Conservation (phyloP, 2,797 vertebrate genomes). For the Rhadinocentrus ornatus region DNA sequence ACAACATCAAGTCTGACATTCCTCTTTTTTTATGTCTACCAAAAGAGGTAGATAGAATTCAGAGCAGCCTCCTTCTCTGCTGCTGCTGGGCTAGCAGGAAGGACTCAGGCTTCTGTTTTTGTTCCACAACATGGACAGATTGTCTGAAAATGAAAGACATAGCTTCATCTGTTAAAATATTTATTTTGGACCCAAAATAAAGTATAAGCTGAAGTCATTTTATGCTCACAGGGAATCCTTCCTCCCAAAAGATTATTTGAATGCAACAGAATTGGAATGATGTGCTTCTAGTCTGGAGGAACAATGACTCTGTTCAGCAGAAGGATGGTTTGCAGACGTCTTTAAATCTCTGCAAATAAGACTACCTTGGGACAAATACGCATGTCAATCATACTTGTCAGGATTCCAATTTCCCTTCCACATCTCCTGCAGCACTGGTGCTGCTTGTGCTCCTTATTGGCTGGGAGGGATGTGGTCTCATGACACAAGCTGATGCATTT, state of each 20-base stretch:
- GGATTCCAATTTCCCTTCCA: conserved; percentile 79
- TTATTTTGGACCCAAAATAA: conserved; percentile 77
- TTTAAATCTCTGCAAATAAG: conserved; percentile 80
- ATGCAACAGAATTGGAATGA: conserved; percentile 68
- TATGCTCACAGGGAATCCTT: conserved; percentile 71
- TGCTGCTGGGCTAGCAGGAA: conserved; percentile 32
- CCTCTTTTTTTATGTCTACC: conserved; percentile 69
- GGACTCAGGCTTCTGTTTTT: conserved; percentile 54
- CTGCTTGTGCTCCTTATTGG: conserved; percentile 66
- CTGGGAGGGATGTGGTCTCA: conserved; percentile 73
- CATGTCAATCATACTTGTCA: conserved; percentile 83
- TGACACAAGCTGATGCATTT: conserved; percentile 78
- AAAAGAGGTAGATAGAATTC: conserved; percentile 60
- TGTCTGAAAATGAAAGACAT: conserved; percentile 71
- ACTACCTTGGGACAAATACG: conserved; percentile 78
- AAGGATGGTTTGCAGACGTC: conserved; percentile 71
- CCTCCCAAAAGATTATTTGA: conserved; percentile 75
- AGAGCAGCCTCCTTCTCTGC: conserved; percentile 36
- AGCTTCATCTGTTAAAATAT: conserved; percentile 72
- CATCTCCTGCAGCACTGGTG: conserved; percentile 68
- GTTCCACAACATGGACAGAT: conserved; percentile 64
- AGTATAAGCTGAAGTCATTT: conserved; percentile 70
- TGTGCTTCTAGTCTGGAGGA: conserved; percentile 69
- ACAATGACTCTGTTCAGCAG: conserved; percentile 74
- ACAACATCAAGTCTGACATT: conserved; percentile 70